phyloP scores from a whole-genome alignment of 2,113 vertebrate genomes.

The Noctilio leporinus region DNA sequence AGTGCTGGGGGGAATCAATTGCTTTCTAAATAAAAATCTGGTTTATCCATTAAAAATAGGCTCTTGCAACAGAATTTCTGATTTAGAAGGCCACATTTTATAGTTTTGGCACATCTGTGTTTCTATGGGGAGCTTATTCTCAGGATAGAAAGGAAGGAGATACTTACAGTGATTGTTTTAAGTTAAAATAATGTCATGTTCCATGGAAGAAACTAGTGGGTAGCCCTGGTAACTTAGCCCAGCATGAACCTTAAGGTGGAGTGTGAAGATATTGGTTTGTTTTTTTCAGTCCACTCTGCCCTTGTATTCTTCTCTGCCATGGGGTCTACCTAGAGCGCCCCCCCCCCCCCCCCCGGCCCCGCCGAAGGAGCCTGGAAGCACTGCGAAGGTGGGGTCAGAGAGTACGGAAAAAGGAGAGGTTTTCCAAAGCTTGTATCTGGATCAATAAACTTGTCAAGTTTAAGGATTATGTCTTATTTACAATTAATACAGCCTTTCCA shows the following conservation, averaged over 20 bases:
- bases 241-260: neutral
- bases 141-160: neutral
- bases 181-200: slow-evolving; percentile 4
- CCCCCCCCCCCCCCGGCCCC: too few relatives aligned
- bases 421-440: neutral
- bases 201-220: neutral
- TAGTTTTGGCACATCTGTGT: neutral
- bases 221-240: neutral
- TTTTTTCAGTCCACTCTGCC: neutral
- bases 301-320: neutral
- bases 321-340: neutral
- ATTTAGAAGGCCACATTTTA: slow-evolving; percentile 12
- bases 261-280: neutral
- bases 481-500: neutral
- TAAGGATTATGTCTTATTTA: neutral
- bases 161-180: slow-evolving; percentile 17
- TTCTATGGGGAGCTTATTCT: slow-evolving; percentile 22
- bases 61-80: slow-evolving; percentile 3
- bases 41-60: neutral
- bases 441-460: neutral
- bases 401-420: neutral
- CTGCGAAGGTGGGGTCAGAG: neutral
- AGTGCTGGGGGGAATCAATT: neutral
- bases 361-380: neutral
- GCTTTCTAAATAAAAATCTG: slow-evolving; percentile 7